Conservation (phyloP, 2,888 invertebrate species). For the Lasioglossum morio region DNA sequence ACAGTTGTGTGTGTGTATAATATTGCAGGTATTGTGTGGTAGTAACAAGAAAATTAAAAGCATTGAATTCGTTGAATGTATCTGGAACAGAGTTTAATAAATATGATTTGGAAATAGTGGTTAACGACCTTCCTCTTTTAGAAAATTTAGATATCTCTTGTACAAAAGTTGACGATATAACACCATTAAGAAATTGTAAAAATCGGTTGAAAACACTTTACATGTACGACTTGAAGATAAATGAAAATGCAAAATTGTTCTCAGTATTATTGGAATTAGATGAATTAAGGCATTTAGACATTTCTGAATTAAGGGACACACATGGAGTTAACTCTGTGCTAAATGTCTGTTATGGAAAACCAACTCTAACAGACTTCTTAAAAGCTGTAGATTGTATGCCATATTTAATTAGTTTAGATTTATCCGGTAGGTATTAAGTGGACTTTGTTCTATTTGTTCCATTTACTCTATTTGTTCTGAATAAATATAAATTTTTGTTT, state of each 20-base stretch:
- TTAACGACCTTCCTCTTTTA: slow-evolving; percentile 88
- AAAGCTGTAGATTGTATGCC: slow-evolving; percentile 85
- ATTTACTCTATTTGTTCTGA: slow-evolving; percentile 1
- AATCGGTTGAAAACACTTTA: slow-evolving; percentile 87
- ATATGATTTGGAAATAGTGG: slow-evolving; percentile 88
- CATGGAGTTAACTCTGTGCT: slow-evolving; percentile 84
- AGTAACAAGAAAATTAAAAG: slow-evolving; percentile 87
- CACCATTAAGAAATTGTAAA: slow-evolving; percentile 86
- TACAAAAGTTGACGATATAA: slow-evolving; percentile 88
- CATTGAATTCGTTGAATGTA: slow-evolving; percentile 87
- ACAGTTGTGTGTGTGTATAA: slow-evolving; percentile 12
- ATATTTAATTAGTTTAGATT: slow-evolving; percentile 87
- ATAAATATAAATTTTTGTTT: slow-evolving; percentile 8
- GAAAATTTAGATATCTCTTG: slow-evolving; percentile 89
- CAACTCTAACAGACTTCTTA: slow-evolving; percentile 85
- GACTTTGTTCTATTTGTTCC: slow-evolving; percentile 6
- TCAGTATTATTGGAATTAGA: slow-evolving; percentile 86
- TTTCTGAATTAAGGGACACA: slow-evolving; percentile 86
- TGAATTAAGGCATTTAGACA: slow-evolving; percentile 86
- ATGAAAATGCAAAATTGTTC: slow-evolving; percentile 82
- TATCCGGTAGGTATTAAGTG: slow-evolving; percentile 85
- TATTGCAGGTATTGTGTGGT: slow-evolving; percentile 86
- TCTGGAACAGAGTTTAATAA: slow-evolving; percentile 89
- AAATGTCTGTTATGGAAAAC: slow-evolving; percentile 77
- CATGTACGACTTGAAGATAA: slow-evolving; percentile 87